A percentile compares a stretch with the other conserved stretches of the same genome.
phyloP scores from a whole-genome alignment of 2,797 vertebrate genomes.

The Catamblyrhynchus diadema region DNA sequence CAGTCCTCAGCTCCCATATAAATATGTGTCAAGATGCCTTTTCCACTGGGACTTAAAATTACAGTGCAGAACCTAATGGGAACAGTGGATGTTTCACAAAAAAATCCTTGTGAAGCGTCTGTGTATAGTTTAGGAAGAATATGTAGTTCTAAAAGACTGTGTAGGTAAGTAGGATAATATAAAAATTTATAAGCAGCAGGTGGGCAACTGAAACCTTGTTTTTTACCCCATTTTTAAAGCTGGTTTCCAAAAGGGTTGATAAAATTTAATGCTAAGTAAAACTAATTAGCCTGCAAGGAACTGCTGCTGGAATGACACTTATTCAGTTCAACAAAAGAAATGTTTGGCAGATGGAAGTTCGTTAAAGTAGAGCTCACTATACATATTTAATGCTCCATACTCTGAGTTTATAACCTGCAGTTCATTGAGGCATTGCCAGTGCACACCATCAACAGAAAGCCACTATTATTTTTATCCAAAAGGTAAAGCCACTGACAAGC shows the following conservation, averaged over 20 bases:
- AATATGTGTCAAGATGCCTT: constrained; percentile 28
- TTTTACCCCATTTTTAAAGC: neutral
- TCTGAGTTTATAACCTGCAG: constrained; percentile 40
- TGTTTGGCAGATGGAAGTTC: constrained; percentile 30
- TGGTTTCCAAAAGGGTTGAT: constrained; percentile 5
- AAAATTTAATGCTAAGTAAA: constrained; percentile 53
- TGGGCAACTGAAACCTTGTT: constrained; percentile 26
- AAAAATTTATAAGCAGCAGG: constrained; percentile 49
- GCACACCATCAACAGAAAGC: constrained; percentile 25
- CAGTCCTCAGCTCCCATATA: neutral
- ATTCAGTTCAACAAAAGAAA: constrained; percentile 32
- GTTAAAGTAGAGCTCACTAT: constrained; percentile 39
- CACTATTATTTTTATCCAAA: constrained; percentile 37
- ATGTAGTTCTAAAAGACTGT: constrained; percentile 20
- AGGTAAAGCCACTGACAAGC: constrained; percentile 44
- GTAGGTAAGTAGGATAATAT: constrained; percentile 45
- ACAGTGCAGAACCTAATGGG: constrained; percentile 21
- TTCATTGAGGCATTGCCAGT: constrained; percentile 40
- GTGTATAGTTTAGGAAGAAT: constrained; percentile 22
- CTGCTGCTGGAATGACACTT: constrained; percentile 56
- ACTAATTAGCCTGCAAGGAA: constrained; percentile 53
- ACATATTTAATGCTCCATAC: constrained; percentile 66
- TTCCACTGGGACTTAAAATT: constrained; percentile 38
- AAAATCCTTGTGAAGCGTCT: neutral
- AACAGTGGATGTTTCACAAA: constrained; percentile 28